phyloP scores from a whole-genome alignment of 2,888 invertebrate genomes.

The Dryococelus australis region DNA sequence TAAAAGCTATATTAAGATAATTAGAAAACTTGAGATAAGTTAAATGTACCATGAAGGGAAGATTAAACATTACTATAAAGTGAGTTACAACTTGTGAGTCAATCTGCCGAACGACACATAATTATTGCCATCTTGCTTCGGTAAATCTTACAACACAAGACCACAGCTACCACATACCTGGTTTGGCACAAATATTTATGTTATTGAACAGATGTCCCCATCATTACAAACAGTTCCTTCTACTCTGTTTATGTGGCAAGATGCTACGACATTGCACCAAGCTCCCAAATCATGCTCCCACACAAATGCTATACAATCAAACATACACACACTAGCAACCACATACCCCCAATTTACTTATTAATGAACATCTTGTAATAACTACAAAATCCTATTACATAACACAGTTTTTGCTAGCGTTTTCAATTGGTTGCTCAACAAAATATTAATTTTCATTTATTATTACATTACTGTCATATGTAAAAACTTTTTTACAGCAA shows the following conservation, averaged over 20 bases:
- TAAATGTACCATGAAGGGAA: slow-evolving; percentile 1
- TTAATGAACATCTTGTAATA: background rate
- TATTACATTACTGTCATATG: too few relatives aligned
- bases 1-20: background rate
- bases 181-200: slow-evolving; percentile 16
- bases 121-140: slow-evolving; percentile 1
- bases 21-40: slow-evolving; percentile 6
- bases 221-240: background rate
- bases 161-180: background rate
- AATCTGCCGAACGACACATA: background rate
- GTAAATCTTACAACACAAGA: background rate
- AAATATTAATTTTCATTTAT: background rate
- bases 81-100: background rate
- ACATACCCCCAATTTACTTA: background rate
- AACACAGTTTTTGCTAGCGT: background rate
- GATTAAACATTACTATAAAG: background rate
- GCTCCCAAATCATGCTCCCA: background rate
- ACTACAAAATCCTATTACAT: background rate
- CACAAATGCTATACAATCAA: background rate
- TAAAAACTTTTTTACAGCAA: too few relatives aligned
- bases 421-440: background rate
- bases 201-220: background rate
- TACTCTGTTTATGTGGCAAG: background rate
- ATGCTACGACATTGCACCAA: background rate
- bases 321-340: background rate